Evolutionary conservation across 1,140 invertebrate species (phyloP).

Genomic region (Euwallacea fornicatus): DNA sequence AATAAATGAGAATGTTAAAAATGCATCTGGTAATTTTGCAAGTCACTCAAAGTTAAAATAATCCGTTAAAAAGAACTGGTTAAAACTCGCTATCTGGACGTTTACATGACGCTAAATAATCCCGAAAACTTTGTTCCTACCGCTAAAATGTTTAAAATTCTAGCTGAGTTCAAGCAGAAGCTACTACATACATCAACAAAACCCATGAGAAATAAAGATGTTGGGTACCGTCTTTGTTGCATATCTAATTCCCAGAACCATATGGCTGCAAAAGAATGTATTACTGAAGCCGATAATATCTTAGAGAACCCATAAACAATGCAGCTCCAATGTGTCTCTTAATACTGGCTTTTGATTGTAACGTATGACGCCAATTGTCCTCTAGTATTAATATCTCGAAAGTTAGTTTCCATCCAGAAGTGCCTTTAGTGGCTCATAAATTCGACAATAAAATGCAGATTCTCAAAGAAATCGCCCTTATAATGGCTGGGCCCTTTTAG

Average conservation of each 20-base stretch:
- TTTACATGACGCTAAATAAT: conserved; percentile 35
- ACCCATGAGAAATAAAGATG: conserved; percentile 1
- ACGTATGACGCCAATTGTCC: conserved; percentile 20
- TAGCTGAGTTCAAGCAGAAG: conserved; percentile 8
- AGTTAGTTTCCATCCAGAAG: conserved; percentile 27
- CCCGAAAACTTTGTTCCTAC: conserved; percentile 16
- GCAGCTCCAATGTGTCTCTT: not conserved
- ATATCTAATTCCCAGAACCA: conserved; percentile 1
- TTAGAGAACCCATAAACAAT: not conserved
- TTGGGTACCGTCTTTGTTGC: not conserved
- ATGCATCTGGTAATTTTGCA: conserved; percentile 10
- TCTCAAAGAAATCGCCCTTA: conserved; percentile 31
- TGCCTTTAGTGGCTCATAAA: conserved; percentile 31
- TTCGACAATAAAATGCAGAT: conserved; percentile 37
- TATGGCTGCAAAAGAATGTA: conserved; percentile 6
- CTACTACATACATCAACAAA: not conserved
- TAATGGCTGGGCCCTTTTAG: conserved; percentile 28
- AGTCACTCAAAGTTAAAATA: conserved; percentile 29
- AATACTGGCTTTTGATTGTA: conserved; percentile 23
- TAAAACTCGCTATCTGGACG: conserved; percentile 27
- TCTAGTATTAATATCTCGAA: conserved; percentile 25
- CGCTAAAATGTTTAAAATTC: conserved; percentile 24
- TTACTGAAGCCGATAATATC: not conserved
- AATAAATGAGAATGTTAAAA: not conserved
- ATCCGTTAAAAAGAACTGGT: conserved; percentile 27